Base-by-base conservation (phyloP, 2,888 invertebrate genomes). In the Adelphocoris suturalis region DNA sequence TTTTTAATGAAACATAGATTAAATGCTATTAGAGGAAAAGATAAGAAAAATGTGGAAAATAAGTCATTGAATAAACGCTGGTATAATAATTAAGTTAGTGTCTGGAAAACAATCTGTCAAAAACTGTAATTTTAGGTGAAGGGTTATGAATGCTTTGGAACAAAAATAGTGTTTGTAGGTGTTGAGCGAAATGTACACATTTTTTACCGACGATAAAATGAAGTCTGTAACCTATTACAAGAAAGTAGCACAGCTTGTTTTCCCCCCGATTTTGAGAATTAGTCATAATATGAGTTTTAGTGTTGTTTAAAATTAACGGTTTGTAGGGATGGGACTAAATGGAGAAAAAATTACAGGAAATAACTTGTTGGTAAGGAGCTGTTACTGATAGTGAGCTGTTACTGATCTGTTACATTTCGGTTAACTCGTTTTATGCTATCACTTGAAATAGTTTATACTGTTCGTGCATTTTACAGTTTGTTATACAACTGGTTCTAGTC, bases 221-320 rank as follows among this genome's bases (percentile, higher is more conserved):
- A 78, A 78, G 78, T 78, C 76, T 76, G 78, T 78, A 78, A 46
- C 78, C 78, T 68, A 23, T 78, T 46, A 46, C 78, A 46, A 76
- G 16, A 47, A 47, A 14, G 47, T 78, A 78, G 78, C 78, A 47
- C 37, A 0, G 78, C 78, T 78, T 78, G 78, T 78, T n/a, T 78
- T 68, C 16, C 16, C 5, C 5, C 19, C 11, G 23, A 68, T 23
- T 68, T 3, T 68, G 13, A 52, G 23, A 23, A 23, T 16, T 57
- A 11, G n/a, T n/a, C n/a, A n/a, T n/a, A n/a, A n/a, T n/a, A n/a
- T n/a, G n/a, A n/a, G 52, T 68, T 68, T 68, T 68, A 12, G 12
- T 5, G 23, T 57, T 57, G 57, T 37, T 37, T 37, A 37, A 37
- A 37, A 7, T 37, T 37, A 37, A n/a, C n/a, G n/a, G n/a, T n/a